Evolutionary conservation across 2,797 vertebrate species (phyloP).

Genomic region (Myiothlypis chrysogaster): DNA sequence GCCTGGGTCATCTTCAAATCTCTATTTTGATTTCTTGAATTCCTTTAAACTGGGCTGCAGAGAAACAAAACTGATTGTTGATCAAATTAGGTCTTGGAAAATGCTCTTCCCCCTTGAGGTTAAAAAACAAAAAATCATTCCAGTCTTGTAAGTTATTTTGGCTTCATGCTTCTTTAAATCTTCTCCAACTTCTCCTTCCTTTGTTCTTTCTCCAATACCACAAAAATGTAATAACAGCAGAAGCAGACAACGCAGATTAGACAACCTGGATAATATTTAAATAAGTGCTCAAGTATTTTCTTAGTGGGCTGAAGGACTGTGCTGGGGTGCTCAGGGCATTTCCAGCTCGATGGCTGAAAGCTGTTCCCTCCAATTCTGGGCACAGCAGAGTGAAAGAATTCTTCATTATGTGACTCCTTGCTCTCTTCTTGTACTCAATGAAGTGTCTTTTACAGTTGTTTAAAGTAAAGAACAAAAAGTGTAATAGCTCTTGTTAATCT

Average conservation of each 20-base stretch:
- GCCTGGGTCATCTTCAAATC: constrained; percentile 25
- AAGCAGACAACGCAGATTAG: constrained; percentile 54
- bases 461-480: neutral
- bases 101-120: constrained; percentile 50
- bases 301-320: neutral
- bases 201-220: constrained; percentile 65
- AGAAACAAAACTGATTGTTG: constrained; percentile 63
- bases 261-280: constrained; percentile 35
- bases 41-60: constrained; percentile 43
- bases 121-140: neutral
- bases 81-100: constrained; percentile 69
- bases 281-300: neutral
- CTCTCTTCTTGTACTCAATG: neutral
- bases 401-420: neutral
- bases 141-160: constrained; percentile 30
- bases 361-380: neutral
- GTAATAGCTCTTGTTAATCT: neutral
- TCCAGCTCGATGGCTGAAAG: neutral
- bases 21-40: constrained; percentile 62
- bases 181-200: constrained; percentile 37
- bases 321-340: neutral
- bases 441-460: neutral
- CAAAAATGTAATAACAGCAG: constrained; percentile 65
- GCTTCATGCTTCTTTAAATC: constrained; percentile 34
- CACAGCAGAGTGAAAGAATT: neutral